phyloP scores from a whole-genome alignment of 2,113 vertebrate species.

The Pogonocichla stellata region DNA sequence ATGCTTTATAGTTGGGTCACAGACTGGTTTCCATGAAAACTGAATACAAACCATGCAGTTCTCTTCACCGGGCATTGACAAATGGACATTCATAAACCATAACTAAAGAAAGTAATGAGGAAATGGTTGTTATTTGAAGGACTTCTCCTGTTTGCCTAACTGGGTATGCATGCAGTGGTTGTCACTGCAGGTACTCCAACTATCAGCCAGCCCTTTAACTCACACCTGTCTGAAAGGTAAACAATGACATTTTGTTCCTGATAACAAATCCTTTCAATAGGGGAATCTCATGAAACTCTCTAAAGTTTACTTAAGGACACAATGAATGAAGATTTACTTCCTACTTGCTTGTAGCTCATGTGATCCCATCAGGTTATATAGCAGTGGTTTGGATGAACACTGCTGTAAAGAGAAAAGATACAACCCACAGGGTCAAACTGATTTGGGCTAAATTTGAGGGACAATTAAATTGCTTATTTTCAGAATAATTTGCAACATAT shows the following conservation, averaged over 20 bases:
- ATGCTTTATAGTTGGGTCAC: background rate
- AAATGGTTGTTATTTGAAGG: background rate
- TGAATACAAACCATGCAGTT: background rate
- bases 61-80: background rate
- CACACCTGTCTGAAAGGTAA: background rate
- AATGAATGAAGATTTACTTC: background rate
- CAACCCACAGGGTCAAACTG: background rate
- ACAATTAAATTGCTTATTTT: constrained; percentile 34
- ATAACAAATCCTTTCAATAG: background rate
- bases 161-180: background rate
- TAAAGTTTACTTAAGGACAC: background rate
- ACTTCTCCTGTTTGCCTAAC: background rate
- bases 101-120: background rate
- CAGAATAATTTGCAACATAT: background rate
- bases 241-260: background rate
- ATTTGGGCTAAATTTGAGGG: background rate
- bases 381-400: background rate
- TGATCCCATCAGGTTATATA: background rate
- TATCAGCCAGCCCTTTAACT: constrained; percentile 7
- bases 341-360: background rate
- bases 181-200: background rate
- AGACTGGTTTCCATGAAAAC: background rate
- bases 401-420: background rate
- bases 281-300: background rate
- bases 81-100: background rate